Evolutionary conservation across 2,888 invertebrate genomes (phyloP), one percentile per base, ranked within the genome.

Genomic region (Oxyteleia sp.): DNA sequence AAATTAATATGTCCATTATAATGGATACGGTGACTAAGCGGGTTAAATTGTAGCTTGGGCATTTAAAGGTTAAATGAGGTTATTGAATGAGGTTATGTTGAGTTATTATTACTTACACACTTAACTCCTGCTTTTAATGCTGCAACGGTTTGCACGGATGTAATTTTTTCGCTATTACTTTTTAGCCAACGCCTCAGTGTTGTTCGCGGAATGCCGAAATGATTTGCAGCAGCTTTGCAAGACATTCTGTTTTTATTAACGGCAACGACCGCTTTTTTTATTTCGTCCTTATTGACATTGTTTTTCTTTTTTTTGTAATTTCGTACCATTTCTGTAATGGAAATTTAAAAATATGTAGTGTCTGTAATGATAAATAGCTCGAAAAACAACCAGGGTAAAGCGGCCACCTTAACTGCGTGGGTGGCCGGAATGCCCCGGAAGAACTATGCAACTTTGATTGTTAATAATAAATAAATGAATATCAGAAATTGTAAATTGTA

Each of bases 311-410:
- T n/a, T n/a, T n/a, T n/a, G n/a, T n/a, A n/a, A n/a, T n/a, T n/a
- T n/a, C n/a, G n/a, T n/a, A n/a, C 32, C 32, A 32, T 51, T 51
- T 51, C 26, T 51, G 51, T 13, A 51, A 29, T 51, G 26, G 29
- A 51, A n/a, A n/a, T n/a, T n/a, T n/a, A n/a, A n/a, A n/a, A n/a
- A n/a, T n/a, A n/a, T n/a, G n/a, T n/a, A n/a, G n/a, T n/a, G n/a
- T n/a, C n/a, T n/a, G n/a, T n/a, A n/a, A n/a, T n/a, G n/a, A n/a
- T n/a, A n/a, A n/a, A 51, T 51, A 26, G 26, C 51, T 51, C 51
- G 51, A 51, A 29, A 51, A 51, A 51, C 51, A n/a, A 51, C 15
- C 29, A 4, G 13, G 51, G 1, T 51, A 51, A 51, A 51, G 26
- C 51, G 51, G 29, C 26, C 13, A n/a, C n/a, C n/a, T n/a, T n/a